A percentile compares a stretch with the other conserved stretches of the same genome.
Evolutionary conservation across 2,797 vertebrate genomes (phyloP).

Genomic region (Orestias chungarensis): DNA sequence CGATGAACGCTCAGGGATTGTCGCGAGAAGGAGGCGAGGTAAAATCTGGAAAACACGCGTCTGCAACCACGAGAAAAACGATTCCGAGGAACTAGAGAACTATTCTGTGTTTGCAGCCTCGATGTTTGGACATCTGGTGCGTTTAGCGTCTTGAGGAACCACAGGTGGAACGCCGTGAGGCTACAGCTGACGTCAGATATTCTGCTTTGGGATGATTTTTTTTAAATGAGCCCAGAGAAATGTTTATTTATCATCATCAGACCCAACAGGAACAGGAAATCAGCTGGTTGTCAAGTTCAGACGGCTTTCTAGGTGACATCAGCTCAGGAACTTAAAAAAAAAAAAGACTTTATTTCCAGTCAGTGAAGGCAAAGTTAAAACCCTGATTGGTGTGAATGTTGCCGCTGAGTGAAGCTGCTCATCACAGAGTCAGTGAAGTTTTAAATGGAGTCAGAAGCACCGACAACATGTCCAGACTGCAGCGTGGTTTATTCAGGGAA

Average conservation of each 20-base stretch:
- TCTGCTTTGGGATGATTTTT: no score
- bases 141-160: no score
- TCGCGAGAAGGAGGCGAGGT: slow-evolving; percentile 35
- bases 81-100: slow-evolving; percentile 63
- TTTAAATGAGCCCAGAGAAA: no score
- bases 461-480: neutral
- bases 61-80: no score
- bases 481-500: neutral
- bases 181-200: no score
- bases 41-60: no score
- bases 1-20: slow-evolving; percentile 44
- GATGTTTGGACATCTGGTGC: no score
- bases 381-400: neutral
- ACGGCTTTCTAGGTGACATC: neutral
- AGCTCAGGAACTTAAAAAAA: neutral
- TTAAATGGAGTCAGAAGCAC: neutral
- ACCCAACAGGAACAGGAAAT: no score
- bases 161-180: slow-evolving; percentile 9
- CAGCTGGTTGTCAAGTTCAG: neutral
- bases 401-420: neutral
- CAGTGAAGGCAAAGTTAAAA: neutral
- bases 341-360: neutral
- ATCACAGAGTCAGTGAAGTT: neutral
- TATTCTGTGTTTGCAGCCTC: slow-evolving; percentile 56
- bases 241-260: no score